Conservation (phyloP, 2,797 vertebrate species). For the Pelochelys cantorii region DNA sequence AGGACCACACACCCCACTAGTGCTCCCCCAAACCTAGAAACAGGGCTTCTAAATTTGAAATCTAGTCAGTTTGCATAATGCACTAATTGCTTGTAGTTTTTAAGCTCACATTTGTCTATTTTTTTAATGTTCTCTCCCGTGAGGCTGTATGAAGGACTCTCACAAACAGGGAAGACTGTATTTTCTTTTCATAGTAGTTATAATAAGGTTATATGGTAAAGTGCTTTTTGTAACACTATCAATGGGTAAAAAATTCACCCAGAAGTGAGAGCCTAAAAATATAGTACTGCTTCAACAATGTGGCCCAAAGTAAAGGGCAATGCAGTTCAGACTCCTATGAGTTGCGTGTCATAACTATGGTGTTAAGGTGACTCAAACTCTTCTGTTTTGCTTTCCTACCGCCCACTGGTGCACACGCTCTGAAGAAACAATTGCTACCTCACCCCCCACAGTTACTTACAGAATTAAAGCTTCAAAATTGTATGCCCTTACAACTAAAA, state of each 20-base stretch:
- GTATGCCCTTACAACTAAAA: too few species aligned
- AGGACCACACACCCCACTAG: background rate
- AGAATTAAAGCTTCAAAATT: fast-evolving
- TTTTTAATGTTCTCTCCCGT: background rate
- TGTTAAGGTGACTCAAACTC: background rate
- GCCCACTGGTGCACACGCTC: background rate
- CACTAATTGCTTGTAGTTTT: background rate
- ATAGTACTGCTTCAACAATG: background rate
- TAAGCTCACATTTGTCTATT: background rate
- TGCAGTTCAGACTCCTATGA: fast-evolving
- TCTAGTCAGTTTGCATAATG: background rate
- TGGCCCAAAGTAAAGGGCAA: too few species aligned
- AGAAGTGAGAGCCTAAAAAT: background rate
- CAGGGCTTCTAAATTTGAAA: background rate
- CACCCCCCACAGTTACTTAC: fast-evolving
- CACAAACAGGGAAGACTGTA: background rate
- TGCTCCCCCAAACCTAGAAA: fast-evolving
- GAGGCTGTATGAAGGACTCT: background rate
- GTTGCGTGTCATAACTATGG: background rate
- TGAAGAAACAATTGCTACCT: background rate
- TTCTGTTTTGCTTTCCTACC: background rate
- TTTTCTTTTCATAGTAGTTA: background rate
- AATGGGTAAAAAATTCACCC: background rate
- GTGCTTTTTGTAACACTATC: background rate
- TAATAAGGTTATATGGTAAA: background rate